Evolutionary conservation across 2,888 invertebrate genomes (phyloP).

Genomic region (Phaonia tiefii): DNA sequence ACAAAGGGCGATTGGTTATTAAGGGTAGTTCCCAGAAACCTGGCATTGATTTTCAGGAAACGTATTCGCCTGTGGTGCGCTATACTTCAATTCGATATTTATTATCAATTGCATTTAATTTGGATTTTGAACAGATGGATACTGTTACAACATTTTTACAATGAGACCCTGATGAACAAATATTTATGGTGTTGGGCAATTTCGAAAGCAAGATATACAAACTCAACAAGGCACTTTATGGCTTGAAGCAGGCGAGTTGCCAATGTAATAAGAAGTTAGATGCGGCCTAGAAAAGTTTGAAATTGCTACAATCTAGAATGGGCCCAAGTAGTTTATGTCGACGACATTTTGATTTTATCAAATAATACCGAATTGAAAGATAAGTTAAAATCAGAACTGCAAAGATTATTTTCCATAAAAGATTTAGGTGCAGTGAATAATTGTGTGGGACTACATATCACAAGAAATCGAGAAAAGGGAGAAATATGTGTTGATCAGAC

Average conservation of each 20-base stretch:
- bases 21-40: background rate
- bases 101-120: slow-evolving; percentile 32
- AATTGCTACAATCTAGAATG: too few relatives aligned
- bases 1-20: background rate
- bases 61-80: too few relatives aligned
- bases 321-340: too few relatives aligned
- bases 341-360: too few relatives aligned
- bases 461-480: slow-evolving; percentile 12
- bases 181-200: slow-evolving; percentile 9
- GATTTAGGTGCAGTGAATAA: slow-evolving; percentile 4
- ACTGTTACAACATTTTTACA: slow-evolving; percentile 33
- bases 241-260: slow-evolving; percentile 65
- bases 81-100: slow-evolving; percentile 20
- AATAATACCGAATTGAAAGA: slow-evolving; percentile 4
- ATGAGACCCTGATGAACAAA: slow-evolving; percentile 21
- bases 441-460: slow-evolving; percentile 24
- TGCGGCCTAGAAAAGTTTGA: too few relatives aligned
- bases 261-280: too few relatives aligned
- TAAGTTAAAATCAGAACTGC: background rate
- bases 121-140: slow-evolving; percentile 38
- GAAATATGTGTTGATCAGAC: slow-evolving; percentile 31
- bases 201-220: slow-evolving; percentile 61
- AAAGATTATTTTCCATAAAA: slow-evolving; percentile 9
- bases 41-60: background rate
- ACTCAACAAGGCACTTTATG: slow-evolving; percentile 63